Base-by-base conservation (phyloP, 2,797 vertebrate species). In the Cryptoprocta ferox region DNA sequence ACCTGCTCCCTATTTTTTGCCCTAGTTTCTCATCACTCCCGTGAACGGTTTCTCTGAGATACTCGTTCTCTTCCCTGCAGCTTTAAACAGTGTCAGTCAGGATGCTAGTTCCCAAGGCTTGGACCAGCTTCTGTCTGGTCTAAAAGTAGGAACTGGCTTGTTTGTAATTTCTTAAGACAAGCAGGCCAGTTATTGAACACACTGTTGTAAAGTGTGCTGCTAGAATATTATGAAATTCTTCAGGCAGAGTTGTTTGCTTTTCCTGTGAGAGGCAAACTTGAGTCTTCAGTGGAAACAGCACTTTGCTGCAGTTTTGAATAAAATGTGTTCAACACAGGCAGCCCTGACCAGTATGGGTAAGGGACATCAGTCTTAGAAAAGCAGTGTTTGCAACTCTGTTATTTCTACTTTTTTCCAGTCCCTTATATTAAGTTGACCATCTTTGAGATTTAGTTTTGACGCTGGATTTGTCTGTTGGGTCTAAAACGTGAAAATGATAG, bases 401-500 rank as follows among this genome's bases (percentile, higher is more conserved):
- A 75, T 83, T 91, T 89, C 26, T 4, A 0, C 21, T 71, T 88
- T 82, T 89, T 75, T 32, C 56, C 28, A 87, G 26, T 79, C 82
- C 26, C 42, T 89, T 95, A 21, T 95, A 39, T 84, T 89, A 78
- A 84, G 28, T 50, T 42, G 26, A 59, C 63, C 45, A 26, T 78
- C 76, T 76, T 75, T 93, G 65, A 76, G 16, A 15, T 50, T 32
- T 88, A 65, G 85, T 96, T 42, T 50, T 89, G 32, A 79, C 19
- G 53, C 12, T 2, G 35, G 65, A 42, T 93, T 80, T 79, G 28
- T 76, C 30, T 59, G 28, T 95, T 91, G 45, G 39, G 28, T 70
- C 19, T 89, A 89, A 97, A 87, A 66, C 19, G 37, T 92, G 48
- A 86, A 66, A 71, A 35, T 81, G 56, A 42, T 73, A 90, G 18